These are phyloP conservation scores for Oryctolagus cuniculus DNA, from an alignment of 2,113 vertebrate genomes.

Conservation along the genomic window mOryCun1.1 NC_091440.1:11119001-11119500, in stretches of 20 bases:
- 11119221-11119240: neutral
- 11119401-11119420: conserved; percentile 9
- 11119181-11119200: neutral
- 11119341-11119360: neutral
- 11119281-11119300: neutral
- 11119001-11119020: no score
- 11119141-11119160: neutral
- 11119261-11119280: neutral
- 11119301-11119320: no score
- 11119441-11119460: neutral
- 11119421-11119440: neutral
- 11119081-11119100: conserved; percentile 22
- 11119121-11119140: neutral
- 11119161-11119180: neutral
- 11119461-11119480: neutral
- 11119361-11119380: neutral
- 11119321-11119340: no score
- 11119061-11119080: neutral
- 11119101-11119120: conserved; percentile 34
- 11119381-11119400: conserved; percentile 4
- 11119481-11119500: neutral
- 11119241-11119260: neutral
- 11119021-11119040: no score
- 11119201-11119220: neutral
- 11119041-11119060: no score